phyloP scores from a whole-genome alignment of 2,113 vertebrate genomes.

The Bufo bufo region DNA sequence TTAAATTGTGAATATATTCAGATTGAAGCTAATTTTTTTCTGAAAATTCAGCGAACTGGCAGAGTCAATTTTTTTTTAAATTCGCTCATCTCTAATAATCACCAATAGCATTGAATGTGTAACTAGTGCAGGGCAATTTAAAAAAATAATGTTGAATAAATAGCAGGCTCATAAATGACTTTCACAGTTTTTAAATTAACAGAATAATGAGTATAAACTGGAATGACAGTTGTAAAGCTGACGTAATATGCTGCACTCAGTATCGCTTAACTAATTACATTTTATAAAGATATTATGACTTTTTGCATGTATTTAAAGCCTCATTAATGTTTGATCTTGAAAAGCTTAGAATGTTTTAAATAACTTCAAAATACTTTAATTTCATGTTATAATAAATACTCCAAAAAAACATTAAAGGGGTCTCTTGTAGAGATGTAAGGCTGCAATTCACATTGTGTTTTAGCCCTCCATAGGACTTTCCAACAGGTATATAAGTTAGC shows the following conservation, averaged over 20 bases:
- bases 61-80: no score
- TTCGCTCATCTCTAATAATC: no score
- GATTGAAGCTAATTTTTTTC: no score
- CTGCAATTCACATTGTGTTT: neutral
- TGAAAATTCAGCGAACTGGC: no score
- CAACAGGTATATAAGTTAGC: neutral
- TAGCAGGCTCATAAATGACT: conserved; percentile 8
- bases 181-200: conserved; percentile 12
- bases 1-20: no score
- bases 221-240: conserved; percentile 1
- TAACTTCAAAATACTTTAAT: neutral
- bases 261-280: conserved; percentile 31
- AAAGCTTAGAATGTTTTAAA: conserved; percentile 20
- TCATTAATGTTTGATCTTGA: conserved; percentile 37
- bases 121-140: neutral
- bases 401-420: neutral
- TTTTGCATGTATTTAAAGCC: conserved; percentile 17
- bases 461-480: neutral
- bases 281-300: conserved; percentile 27
- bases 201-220: conserved; percentile 21
- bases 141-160: neutral
- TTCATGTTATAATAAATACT: neutral
- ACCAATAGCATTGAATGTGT: neutral
- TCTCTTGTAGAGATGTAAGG: neutral
- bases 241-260: conserved; percentile 21